Evolutionary conservation across 2,888 invertebrate species (phyloP).

Genomic region (Mythimna pallens): DNA sequence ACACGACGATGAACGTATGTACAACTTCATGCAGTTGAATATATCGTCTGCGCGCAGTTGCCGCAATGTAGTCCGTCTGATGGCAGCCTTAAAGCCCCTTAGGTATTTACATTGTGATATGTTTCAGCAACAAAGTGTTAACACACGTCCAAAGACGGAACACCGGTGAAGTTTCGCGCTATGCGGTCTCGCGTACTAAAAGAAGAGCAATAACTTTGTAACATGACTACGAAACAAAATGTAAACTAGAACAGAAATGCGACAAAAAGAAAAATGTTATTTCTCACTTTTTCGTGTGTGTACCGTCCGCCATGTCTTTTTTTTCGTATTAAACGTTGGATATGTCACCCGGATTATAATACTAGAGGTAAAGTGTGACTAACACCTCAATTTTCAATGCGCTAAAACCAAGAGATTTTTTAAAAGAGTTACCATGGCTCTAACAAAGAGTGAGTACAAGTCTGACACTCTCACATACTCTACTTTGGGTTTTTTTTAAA

Average conservation of each 20-base stretch:
- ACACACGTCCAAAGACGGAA: constrained; percentile 15
- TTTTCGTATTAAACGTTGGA: neutral
- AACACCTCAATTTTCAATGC: too few relatives aligned
- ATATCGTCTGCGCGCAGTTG: too few relatives aligned
- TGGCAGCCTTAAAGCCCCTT: neutral
- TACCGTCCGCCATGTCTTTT: neutral
- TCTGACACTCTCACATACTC: too few relatives aligned
- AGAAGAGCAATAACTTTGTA: constrained; percentile 38
- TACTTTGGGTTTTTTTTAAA: too few relatives aligned
- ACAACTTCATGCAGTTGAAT: too few relatives aligned
- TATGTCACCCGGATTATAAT: neutral
- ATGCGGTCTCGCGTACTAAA: constrained; percentile 48
- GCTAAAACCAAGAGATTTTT: too few relatives aligned
- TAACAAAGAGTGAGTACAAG: too few relatives aligned
- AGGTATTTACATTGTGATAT: constrained; percentile 39
- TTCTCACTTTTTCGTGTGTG: neutral
- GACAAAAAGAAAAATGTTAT: constrained; percentile 4
- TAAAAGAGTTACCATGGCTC: too few relatives aligned
- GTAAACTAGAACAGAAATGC: constrained; percentile 1
- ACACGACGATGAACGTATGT: too few relatives aligned
- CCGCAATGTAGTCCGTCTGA: too few relatives aligned
- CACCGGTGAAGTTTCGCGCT: constrained; percentile 19
- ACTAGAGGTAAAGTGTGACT: too few relatives aligned
- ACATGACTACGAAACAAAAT: constrained; percentile 22
- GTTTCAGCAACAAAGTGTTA: constrained; percentile 30